These are phyloP conservation scores for Pristis pectinata DNA, from an alignment of 2,797 vertebrate genomes.

Conservation along the genomic window DNA sequence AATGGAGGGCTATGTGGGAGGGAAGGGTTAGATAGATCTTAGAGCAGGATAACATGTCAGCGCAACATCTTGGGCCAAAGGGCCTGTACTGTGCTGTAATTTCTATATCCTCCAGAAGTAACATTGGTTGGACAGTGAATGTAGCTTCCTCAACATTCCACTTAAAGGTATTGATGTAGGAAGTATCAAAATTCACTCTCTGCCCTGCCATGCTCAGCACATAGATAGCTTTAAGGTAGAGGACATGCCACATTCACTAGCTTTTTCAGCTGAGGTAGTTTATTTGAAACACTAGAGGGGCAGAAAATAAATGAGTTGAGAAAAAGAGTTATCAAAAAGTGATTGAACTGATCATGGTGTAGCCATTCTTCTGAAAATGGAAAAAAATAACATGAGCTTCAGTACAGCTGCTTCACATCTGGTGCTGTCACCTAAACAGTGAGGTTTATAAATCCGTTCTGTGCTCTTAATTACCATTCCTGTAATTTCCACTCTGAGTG, in stretches of 20 bases:
- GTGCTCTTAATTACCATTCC: constrained; percentile 79
- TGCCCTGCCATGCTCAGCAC: neutral
- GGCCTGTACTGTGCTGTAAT: no score
- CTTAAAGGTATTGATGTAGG: neutral
- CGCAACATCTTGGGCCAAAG: no score
- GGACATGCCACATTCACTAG: no score
- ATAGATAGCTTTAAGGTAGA: neutral
- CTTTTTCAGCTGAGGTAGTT: neutral
- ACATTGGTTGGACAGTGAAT: neutral
- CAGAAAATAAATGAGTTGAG: neutral
- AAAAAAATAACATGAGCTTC: constrained; percentile 28
- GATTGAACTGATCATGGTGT: neutral
- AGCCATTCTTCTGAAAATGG: neutral
- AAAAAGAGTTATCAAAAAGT: neutral
- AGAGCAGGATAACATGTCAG: no score
- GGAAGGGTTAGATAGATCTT: no score
- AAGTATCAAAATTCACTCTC: neutral
- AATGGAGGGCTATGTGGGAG: no score
- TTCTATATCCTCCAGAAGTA: neutral
- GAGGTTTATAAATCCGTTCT: constrained; percentile 73
- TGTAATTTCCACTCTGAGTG: constrained; percentile 76
- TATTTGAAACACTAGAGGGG: neutral
- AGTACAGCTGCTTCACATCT: constrained; percentile 75
- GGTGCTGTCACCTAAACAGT: constrained; percentile 70
- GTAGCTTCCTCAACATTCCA: neutral